phyloP scores from a whole-genome alignment of 2,888 invertebrate species.

The Drosophila mettleri region DNA sequence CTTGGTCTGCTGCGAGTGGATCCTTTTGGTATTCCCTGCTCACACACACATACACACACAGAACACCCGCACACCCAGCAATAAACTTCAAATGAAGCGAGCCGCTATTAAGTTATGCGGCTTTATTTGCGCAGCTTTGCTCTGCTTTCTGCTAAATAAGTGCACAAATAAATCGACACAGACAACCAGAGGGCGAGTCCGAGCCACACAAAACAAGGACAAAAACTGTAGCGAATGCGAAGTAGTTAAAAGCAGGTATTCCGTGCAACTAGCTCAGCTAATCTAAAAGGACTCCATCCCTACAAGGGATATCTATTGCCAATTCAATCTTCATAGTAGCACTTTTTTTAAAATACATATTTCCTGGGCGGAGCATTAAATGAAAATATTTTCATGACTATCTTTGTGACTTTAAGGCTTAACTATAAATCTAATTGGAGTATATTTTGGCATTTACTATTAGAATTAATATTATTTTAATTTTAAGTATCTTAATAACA shows the following conservation, averaged over 20 bases:
- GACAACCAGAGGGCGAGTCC: constrained; percentile 25
- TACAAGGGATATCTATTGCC: constrained; percentile 31
- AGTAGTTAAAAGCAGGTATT: constrained; percentile 22
- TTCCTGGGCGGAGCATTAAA: not conserved
- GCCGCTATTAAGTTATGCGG: constrained; percentile 79
- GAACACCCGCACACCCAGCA: constrained; percentile 49
- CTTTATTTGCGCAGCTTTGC: constrained; percentile 62
- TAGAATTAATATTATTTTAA: not conserved
- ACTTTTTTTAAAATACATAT: not conserved
- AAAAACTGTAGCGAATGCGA: constrained; percentile 18
- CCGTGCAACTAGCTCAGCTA: constrained; percentile 19
- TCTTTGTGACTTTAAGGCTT: not conserved
- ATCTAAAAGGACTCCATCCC: constrained; percentile 30
- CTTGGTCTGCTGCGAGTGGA: constrained; percentile 41
- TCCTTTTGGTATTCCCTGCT: constrained; percentile 52
- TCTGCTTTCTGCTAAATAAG: constrained; percentile 72
- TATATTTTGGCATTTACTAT: not conserved
- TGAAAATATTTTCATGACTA: not conserved
- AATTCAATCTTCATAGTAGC: constrained; percentile 19
- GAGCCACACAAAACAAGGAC: constrained; percentile 20
- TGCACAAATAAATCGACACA: constrained; percentile 75
- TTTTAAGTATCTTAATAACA: not conserved
- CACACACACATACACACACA: constrained; percentile 35
- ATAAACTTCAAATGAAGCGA: constrained; percentile 80
- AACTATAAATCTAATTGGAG: not conserved